phyloP scores from a whole-genome alignment of 1,140 invertebrate species.

The Adoxophyes honmai region DNA sequence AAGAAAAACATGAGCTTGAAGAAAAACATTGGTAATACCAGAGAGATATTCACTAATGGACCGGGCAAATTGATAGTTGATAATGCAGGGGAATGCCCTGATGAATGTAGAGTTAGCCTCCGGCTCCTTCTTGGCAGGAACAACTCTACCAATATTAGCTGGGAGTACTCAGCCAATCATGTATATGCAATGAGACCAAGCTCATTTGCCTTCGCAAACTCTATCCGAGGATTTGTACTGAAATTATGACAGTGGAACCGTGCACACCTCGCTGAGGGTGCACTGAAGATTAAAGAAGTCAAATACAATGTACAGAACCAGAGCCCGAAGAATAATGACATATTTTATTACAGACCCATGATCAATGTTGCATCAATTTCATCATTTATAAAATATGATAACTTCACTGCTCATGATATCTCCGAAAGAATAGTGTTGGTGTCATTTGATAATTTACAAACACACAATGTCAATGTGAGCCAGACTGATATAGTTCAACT shows the following conservation, averaged over 20 bases:
- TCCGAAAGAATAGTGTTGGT: slow-evolving; percentile 86
- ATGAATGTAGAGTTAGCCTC: slow-evolving; percentile 79
- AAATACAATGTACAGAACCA: slow-evolving; percentile 64
- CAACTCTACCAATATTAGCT: slow-evolving; percentile 74
- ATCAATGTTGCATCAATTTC: slow-evolving; percentile 62
- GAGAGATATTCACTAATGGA: slow-evolving; percentile 76
- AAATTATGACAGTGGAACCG: slow-evolving; percentile 89
- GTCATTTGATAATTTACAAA: slow-evolving; percentile 84
- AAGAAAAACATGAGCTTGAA: slow-evolving; percentile 71
- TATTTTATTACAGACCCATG: slow-evolving; percentile 59
- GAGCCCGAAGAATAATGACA: slow-evolving; percentile 63
- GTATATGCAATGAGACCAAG: slow-evolving; percentile 83
- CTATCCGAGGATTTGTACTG: slow-evolving; percentile 84
- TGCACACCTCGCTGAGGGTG: slow-evolving; percentile 67
- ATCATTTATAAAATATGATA: slow-evolving; percentile 63
- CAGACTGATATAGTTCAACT: slow-evolving; percentile 85
- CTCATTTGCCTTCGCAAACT: slow-evolving; percentile 79
- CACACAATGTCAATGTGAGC: slow-evolving; percentile 85
- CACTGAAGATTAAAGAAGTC: slow-evolving; percentile 68
- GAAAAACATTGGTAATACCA: slow-evolving; percentile 75
- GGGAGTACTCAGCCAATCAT: slow-evolving; percentile 78
- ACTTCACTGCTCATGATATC: slow-evolving; percentile 76
- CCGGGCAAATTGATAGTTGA: slow-evolving; percentile 79
- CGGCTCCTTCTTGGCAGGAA: slow-evolving; percentile 79
- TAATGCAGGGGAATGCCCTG: slow-evolving; percentile 82